phyloP scores from a whole-genome alignment of 2,113 vertebrate genomes.

The Osmerus eperlanus region DNA sequence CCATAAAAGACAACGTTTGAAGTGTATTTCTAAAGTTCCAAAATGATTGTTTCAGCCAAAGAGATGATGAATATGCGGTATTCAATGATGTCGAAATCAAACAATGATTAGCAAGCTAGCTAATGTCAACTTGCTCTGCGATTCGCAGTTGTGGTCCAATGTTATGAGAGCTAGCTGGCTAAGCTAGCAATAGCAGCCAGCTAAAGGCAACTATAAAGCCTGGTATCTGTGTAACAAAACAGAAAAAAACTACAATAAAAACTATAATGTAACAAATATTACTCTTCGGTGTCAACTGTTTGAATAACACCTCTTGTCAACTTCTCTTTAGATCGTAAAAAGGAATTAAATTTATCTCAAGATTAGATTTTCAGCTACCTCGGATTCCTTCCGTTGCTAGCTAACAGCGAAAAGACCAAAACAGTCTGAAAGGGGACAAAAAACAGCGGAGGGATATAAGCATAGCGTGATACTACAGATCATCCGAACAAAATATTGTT shows the following conservation, averaged over 20 bases:
- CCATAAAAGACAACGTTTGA: conserved; percentile 75
- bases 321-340: conserved; percentile 47
- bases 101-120: conserved; percentile 36
- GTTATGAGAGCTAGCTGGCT: conserved; percentile 56
- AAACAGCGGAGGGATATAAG: conserved; percentile 76
- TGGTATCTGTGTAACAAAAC: conserved; percentile 33
- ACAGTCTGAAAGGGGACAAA: conserved; percentile 82
- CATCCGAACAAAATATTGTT: conserved; percentile 9
- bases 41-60: conserved; percentile 56
- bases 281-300: conserved; percentile 46
- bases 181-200: conserved; percentile 60
- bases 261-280: conserved; percentile 42
- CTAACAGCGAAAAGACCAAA: conserved; percentile 88
- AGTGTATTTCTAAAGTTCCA: conserved; percentile 42
- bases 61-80: conserved; percentile 27
- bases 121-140: conserved; percentile 56
- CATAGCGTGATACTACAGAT: conserved; percentile 40
- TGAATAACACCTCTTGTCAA: conserved; percentile 52
- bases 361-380: conserved; percentile 63
- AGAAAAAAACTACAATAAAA: conserved; percentile 53
- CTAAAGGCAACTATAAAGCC: conserved; percentile 54
- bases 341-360: conserved; percentile 49
- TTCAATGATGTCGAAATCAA: conserved; percentile 28
- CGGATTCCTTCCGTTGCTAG: conserved; percentile 67
- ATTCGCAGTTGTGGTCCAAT: conserved; percentile 34